phyloP scores from a whole-genome alignment of 2,888 invertebrate genomes.

The Eurytoma adleriae region DNA sequence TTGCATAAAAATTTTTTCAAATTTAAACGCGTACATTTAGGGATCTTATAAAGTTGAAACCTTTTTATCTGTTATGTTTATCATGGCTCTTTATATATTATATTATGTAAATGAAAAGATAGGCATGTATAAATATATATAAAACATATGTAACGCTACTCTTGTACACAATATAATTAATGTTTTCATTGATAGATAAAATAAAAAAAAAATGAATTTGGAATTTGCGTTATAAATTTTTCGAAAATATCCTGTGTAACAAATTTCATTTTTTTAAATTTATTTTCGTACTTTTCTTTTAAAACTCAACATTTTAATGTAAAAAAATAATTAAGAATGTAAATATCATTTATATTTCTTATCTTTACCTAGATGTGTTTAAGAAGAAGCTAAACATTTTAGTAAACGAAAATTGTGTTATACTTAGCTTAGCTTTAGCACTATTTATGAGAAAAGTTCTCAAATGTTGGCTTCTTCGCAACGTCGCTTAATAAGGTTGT shows the following conservation, averaged over 20 bases:
- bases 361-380: no score
- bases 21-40: slow-evolving; percentile 37
- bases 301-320: no score
- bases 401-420: no score
- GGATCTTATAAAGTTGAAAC: slow-evolving; percentile 48
- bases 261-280: slow-evolving; percentile 11
- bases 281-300: no score
- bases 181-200: slow-evolving; percentile 53
- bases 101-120: slow-evolving; percentile 63
- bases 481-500: no score
- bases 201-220: slow-evolving; percentile 57
- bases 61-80: slow-evolving; percentile 65
- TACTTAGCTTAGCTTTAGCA: no score
- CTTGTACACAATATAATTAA: slow-evolving; percentile 53
- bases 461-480: no score
- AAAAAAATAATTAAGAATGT: no score
- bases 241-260: no score
- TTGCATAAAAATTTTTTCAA: slow-evolving; percentile 43
- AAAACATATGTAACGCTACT: slow-evolving; percentile 56
- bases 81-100: slow-evolving; percentile 63
- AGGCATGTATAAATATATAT: slow-evolving; percentile 55
- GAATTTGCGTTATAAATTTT: slow-evolving; percentile 39
- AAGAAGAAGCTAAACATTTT: no score
- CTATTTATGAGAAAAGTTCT: no score
- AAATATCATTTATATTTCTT: no score